Conservation (phyloP, 2,797 vertebrate species). For the Sciurus carolinensis region DNA sequence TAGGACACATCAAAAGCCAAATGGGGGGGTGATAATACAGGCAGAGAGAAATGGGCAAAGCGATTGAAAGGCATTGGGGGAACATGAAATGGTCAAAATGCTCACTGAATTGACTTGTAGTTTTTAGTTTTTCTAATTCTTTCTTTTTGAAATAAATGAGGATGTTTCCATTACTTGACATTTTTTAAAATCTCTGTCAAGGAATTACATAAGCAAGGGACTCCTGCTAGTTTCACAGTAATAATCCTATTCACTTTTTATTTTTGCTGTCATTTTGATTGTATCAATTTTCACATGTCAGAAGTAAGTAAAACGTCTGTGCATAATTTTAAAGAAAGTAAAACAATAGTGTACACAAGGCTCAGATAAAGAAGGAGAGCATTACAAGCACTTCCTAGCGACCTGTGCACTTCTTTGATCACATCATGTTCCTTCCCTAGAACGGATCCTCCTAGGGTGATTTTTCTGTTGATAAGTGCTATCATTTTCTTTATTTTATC, state of each 20-base stretch:
- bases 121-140: not conserved
- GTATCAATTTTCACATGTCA: not conserved
- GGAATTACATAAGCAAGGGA: not conserved
- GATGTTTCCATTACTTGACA: too few relatives aligned
- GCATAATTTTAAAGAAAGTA: not conserved
- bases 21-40: not conserved
- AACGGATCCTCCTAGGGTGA: not conserved
- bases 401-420: not conserved
- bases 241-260: not conserved
- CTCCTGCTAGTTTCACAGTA: not conserved
- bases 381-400: not conserved
- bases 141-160: constrained; percentile 1
- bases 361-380: not conserved
- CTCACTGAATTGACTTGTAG: not conserved
- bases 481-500: constrained; percentile 5
- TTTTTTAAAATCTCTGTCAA: not conserved
- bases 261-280: not conserved
- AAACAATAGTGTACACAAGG: not conserved
- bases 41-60: not conserved
- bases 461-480: not conserved
- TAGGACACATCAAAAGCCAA: not conserved
- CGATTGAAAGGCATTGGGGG: not conserved
- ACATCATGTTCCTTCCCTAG: not conserved
- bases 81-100: not conserved
- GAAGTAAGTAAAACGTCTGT: not conserved